Evolutionary conservation across 2,888 invertebrate species (phyloP).

Genomic region (Polydesmus complanatus): DNA sequence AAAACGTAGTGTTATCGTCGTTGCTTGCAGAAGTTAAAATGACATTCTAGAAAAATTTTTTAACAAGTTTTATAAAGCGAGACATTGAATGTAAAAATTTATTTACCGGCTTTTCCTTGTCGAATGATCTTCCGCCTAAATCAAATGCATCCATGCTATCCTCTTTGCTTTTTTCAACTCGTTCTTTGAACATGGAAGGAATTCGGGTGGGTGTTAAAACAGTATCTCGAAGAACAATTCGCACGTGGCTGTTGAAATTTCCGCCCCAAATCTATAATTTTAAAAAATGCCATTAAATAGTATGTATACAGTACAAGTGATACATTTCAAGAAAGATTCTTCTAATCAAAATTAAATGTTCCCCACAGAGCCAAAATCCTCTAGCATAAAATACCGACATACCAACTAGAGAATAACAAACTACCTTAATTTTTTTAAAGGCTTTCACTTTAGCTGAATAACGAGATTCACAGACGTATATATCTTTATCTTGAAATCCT

Average conservation of each 20-base stretch:
- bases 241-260: constrained; percentile 34
- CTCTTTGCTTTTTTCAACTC: constrained; percentile 63
- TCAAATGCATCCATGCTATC: constrained; percentile 72
- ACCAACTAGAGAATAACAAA: not conserved
- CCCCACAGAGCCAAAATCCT: not conserved
- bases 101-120: constrained; percentile 70
- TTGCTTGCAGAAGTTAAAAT: constrained; percentile 46
- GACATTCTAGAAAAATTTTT: constrained; percentile 48
- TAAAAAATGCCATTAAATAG: too few relatives aligned
- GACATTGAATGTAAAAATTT: constrained; percentile 1
- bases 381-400: not conserved
- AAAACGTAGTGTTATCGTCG: constrained; percentile 51
- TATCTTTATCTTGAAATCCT: constrained; percentile 76
- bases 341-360: not conserved
- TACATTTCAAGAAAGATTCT: too few relatives aligned
- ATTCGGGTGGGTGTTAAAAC: constrained; percentile 71
- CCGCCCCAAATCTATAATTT: not conserved
- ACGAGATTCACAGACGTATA: constrained; percentile 91
- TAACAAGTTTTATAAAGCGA: constrained; percentile 13
- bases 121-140: constrained; percentile 56
- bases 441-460: constrained; percentile 72
- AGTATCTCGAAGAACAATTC: constrained; percentile 52
- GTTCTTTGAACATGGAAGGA: constrained; percentile 82
- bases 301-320: too few relatives aligned
- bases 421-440: constrained; percentile 72